Evolutionary conservation across 2,888 invertebrate genomes (phyloP).

Genomic region (Apantesis nais): DNA sequence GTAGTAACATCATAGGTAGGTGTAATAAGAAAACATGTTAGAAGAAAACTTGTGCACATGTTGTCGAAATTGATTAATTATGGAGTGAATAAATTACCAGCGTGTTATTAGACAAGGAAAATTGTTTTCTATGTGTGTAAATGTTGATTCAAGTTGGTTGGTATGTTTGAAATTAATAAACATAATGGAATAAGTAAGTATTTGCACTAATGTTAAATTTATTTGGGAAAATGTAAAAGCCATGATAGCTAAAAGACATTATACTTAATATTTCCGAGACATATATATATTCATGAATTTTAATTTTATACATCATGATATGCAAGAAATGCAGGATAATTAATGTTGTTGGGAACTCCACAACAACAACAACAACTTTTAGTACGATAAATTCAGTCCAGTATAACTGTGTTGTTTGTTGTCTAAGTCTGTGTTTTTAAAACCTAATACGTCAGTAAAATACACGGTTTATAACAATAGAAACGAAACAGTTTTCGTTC

Average conservation of each 20-base stretch:
- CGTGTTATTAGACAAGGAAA: slow-evolving; percentile 13
- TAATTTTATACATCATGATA: no score
- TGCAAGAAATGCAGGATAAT: no score
- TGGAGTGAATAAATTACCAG: slow-evolving; percentile 31
- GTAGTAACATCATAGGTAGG: not conserved
- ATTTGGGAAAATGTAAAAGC: not conserved
- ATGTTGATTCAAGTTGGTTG: not conserved
- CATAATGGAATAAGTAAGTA: not conserved
- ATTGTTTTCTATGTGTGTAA: slow-evolving; percentile 6
- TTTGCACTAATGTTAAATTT: not conserved
- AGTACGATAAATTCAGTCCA: no score
- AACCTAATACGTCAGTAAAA: not conserved
- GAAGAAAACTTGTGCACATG: slow-evolving; percentile 10
- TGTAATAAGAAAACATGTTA: slow-evolving; percentile 13
- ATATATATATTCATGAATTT: no score
- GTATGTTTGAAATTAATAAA: not conserved
- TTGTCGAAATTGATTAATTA: slow-evolving; percentile 24
- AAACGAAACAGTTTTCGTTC: not conserved
- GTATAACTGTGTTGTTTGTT: no score
- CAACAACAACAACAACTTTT: no score
- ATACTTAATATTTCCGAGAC: no score
- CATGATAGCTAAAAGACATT: no score
- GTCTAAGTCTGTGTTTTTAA: not conserved
- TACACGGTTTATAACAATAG: not conserved
- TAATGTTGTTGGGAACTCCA: no score